A percentile compares a stretch with the other conserved stretches of the same genome.
Conservation (phyloP, 2,797 vertebrate genomes). For the Artibeus lituratus region DNA sequence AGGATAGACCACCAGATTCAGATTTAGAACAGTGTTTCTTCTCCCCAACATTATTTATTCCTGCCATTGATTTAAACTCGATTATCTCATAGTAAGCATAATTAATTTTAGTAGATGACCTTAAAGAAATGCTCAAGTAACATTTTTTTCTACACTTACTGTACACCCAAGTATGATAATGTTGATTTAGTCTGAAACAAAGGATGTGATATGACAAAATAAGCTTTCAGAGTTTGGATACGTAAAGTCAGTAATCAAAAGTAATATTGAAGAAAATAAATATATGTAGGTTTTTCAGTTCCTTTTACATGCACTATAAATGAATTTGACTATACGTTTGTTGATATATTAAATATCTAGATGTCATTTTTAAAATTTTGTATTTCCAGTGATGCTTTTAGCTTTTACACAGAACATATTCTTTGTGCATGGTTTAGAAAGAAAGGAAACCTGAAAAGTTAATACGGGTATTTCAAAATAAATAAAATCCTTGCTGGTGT, state of each 20-base stretch:
- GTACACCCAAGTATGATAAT: no score
- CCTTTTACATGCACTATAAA: conserved; percentile 18
- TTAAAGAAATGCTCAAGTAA: neutral
- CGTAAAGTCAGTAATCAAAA: no score
- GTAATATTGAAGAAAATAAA: no score
- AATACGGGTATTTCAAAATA: conserved; percentile 70
- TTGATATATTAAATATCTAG: conserved; percentile 48
- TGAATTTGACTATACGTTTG: conserved; percentile 27
- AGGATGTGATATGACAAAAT: neutral
- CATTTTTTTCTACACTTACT: no score
- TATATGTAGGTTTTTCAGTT: neutral
- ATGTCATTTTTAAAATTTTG: neutral
- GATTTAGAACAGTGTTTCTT: neutral
- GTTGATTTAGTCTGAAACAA: neutral
- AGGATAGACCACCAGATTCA: neutral
- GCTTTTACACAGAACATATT: conserved; percentile 29
- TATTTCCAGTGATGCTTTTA: conserved; percentile 54
- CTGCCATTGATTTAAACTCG: neutral
- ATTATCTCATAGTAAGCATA: conserved; percentile 47
- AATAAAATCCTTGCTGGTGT: conserved; percentile 44
- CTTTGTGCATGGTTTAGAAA: conserved; percentile 40
- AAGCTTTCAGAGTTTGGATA: no score
- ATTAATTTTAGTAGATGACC: conserved; percentile 39
- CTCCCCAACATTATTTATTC: neutral
- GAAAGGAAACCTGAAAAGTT: conserved; percentile 25